phyloP scores from a whole-genome alignment of 2,113 vertebrate genomes.

The Tachuris rubrigastra region DNA sequence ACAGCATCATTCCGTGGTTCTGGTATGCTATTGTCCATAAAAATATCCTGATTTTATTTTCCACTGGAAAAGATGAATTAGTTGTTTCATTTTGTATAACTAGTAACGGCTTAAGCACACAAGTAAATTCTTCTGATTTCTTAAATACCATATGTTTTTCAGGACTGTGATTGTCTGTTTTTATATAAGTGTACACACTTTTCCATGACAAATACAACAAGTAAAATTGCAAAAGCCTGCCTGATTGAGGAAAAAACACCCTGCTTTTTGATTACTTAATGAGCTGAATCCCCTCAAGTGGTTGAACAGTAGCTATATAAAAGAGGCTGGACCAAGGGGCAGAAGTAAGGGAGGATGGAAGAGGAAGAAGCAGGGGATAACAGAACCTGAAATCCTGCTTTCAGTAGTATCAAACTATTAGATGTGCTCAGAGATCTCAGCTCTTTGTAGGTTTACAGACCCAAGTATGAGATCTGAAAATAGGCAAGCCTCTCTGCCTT shows the following conservation, averaged over 20 bases:
- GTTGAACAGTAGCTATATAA: not conserved
- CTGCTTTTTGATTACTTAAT: not conserved
- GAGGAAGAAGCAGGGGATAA: not conserved
- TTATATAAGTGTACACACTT: not conserved
- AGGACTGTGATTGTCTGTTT: not conserved
- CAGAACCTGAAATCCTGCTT: not conserved
- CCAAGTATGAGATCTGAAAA: not conserved
- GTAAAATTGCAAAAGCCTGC: not conserved
- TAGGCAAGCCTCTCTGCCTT: not conserved
- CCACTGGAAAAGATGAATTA: not conserved
- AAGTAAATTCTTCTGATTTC: not conserved
- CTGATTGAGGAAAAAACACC: not conserved
- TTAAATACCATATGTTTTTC: not conserved
- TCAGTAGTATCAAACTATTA: not conserved
- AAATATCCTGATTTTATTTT: not conserved
- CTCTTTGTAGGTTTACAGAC: not conserved
- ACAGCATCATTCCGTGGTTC: not conserved
- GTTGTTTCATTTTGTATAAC: not conserved
- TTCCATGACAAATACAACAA: not conserved
- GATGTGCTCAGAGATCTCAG: not conserved
- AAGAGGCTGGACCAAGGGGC: not conserved
- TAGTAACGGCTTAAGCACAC: not conserved
- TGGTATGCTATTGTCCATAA: not conserved
- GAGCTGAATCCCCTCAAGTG: not conserved
- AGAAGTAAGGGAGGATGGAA: not conserved